Conservation (phyloP, 1,140 invertebrate species). For the Nasonia vitripennis region DNA sequence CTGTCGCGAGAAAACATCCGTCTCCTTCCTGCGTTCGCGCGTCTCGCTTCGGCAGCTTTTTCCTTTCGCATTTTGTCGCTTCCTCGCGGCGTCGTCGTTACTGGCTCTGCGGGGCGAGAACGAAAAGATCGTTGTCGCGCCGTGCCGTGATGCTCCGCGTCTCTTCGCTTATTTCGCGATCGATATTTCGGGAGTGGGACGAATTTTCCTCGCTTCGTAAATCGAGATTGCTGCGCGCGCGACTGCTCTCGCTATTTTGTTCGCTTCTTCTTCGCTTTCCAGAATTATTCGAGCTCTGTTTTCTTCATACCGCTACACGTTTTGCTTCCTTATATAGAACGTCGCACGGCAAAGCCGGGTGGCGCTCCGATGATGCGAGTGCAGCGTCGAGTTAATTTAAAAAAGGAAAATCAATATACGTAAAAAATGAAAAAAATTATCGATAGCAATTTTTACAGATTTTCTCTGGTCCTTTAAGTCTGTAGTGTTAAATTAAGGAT, state of each 20-base stretch:
- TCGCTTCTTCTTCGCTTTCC: constrained; percentile 16
- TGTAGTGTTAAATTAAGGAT: too few species aligned
- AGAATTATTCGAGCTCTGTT: constrained; percentile 12
- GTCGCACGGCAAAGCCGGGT: too few species aligned
- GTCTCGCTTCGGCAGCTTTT: not conserved
- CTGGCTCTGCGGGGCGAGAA: not conserved
- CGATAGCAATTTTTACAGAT: not conserved
- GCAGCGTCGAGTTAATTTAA: too few species aligned
- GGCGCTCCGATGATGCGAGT: not conserved
- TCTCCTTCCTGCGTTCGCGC: not conserved
- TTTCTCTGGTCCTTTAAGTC: too few species aligned
- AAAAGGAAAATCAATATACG: too few species aligned
- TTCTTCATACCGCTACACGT: not conserved
- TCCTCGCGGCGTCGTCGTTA: not conserved
- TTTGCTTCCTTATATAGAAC: not conserved
- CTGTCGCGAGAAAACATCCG: constrained; percentile 3
- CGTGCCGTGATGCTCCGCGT: not conserved
- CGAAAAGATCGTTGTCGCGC: constrained; percentile 42
- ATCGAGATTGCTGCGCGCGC: constrained; percentile 37
- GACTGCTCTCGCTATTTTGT: not conserved
- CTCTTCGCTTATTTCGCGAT: constrained; percentile 36
- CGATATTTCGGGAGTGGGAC: constrained; percentile 23
- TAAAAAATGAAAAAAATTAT: too few species aligned
- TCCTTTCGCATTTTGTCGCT: constrained; percentile 6
- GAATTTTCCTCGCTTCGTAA: constrained; percentile 50